Conservation (phyloP, 2,797 vertebrate genomes). For the Neostethus bicornis region DNA sequence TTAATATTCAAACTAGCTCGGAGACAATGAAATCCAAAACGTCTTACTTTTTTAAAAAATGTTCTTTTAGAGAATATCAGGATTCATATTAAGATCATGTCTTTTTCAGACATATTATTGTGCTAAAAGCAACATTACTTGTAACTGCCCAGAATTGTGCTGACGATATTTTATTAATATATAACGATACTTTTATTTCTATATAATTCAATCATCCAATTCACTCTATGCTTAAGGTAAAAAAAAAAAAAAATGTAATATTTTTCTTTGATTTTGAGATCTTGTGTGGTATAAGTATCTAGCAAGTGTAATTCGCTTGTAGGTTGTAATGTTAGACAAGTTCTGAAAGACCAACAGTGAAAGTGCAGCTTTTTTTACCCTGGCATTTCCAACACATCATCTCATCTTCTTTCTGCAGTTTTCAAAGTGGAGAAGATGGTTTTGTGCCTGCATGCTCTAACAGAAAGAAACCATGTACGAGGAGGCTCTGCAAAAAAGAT, state of each 20-base stretch:
- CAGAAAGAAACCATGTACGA: constrained; percentile 81
- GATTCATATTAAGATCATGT: not conserved
- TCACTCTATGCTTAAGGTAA: no score
- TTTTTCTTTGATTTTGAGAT: no score
- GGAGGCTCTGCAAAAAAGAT: constrained; percentile 70
- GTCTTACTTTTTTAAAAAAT: no score
- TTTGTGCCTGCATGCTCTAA: constrained; percentile 57
- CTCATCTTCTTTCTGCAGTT: constrained; percentile 46
- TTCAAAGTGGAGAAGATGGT: constrained; percentile 22
- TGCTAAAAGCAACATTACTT: not conserved
- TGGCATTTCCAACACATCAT: constrained; percentile 18
- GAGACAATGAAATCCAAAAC: no score
- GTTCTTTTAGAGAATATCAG: not conserved
- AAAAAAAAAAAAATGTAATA: no score
- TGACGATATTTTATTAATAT: not conserved
- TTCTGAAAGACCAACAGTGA: constrained; percentile 13
- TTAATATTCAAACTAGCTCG: no score
- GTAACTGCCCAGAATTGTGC: not conserved
- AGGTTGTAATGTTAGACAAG: constrained; percentile 3
- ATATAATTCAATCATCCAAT: no score
- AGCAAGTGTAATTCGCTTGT: constrained; percentile 12
- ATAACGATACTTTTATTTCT: not conserved
- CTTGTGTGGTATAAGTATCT: constrained; percentile 12
- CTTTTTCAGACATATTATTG: not conserved
- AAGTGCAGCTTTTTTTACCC: not conserved